Base-by-base conservation (phyloP, 1,140 invertebrate genomes). In the Pararge aegeria region DNA sequence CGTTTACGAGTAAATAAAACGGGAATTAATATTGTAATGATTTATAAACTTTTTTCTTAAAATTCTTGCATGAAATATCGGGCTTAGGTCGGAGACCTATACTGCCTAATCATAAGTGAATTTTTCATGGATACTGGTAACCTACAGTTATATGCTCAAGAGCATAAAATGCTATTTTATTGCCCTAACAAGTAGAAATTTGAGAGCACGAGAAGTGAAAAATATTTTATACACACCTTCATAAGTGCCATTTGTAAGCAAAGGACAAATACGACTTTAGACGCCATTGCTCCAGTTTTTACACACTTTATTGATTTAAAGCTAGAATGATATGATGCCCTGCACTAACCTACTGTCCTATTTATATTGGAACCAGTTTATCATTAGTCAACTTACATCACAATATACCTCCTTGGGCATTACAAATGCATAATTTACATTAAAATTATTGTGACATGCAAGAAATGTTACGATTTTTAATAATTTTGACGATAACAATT, bases 281-380 rank as follows among this genome's bases (percentile, higher is more conserved):
- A 20, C 20, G 34, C 63, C 67, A 69, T 69, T 51, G 2, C 10
- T 34, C 30, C 30, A 34, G n/a, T 53, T 50, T 30, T 60, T 66
- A 49, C 40, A n/a, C 48, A 18, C 18, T 50, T 57, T 51, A 50
- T 57, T 61, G 54, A 18, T 48, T 54, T 5, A 53, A 54, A 19
- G 30, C 27, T 38, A 20, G 6, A 29, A 18, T 12, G 42, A 42
- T 52, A 49, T 63, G 61, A 60, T 58, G 42, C 21, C 29, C 34
- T 40, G 12, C 9, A 34, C 34, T 66, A 69, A 60, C 55, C 63
- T 29, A 66, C 24, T 66, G 50, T 57, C 67, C 67, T 66, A 69
- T 69, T 66, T 69, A 69, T 69, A 66, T 51, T 42, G 51, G 37
- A 18, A 42, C 15, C 13, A 21, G 18, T 52, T 63, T 63, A 64